Evolutionary conservation across 64 coral and sea anemone species (phyloP), one percentile per base, ranked within the genome.

Genomic region (Cladopsammia gracilis): DNA sequence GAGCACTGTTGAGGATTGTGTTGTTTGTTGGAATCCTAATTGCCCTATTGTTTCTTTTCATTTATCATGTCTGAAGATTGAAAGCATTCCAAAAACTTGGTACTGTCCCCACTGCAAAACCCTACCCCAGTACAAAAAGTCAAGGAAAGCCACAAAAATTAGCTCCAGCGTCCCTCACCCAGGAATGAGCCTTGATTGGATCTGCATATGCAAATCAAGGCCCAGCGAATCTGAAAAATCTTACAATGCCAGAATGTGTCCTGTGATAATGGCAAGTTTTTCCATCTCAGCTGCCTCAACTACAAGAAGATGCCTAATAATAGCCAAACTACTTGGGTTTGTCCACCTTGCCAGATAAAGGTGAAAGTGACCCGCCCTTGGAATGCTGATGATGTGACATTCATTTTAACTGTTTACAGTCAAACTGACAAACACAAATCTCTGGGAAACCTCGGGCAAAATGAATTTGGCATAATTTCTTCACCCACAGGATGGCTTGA

Each of bases 61-160:
- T 72, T 23, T 47, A 15, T 87, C 84, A 57, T 87, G 66, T 81
- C 67, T 93, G 19, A 51, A 44, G 14, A 88, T 88, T 45, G 49
- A 48, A 67, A 48, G 20, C 5, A 58, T 77, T 25, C 71, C 88
- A 22, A 86, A 86, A 47, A 76, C 71, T n/a, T 86, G 79, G 79
- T 92, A 77, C 67, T 86, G 80, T 7, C 90, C 90, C 5, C 57
- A 92, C 20, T 85, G 80, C 73, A 85, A 70, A 43, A 85, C 1
- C 15, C 19, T 92, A 85, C 69, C 87, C 69, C 25, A 90, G 44
- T 95, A 86, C 78, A 86, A 90, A 20, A 64, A 51, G 90, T 65
- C 19, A 44, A 60, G 42, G 0, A 79, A 75, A 52, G 69, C 69
- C 69, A 71, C 34, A 26, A 71, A 71, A 71, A 71, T 43, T 24